Evolutionary conservation across 2,113 vertebrate genomes (phyloP).

Genomic region (Mixornis gularis): DNA sequence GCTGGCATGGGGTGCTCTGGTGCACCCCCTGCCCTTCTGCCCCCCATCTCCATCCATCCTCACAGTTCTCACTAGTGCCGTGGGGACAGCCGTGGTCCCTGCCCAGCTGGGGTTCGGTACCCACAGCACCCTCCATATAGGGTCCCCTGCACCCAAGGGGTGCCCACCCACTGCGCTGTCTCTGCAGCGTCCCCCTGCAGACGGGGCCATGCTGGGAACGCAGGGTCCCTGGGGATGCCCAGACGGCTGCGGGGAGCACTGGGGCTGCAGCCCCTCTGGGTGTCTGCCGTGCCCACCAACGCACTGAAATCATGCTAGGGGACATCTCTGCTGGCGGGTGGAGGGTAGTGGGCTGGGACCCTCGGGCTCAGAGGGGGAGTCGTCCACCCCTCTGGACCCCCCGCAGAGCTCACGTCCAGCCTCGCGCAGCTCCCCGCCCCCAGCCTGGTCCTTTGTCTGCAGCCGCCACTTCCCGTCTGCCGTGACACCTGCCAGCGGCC

Average conservation of each 20-base stretch:
- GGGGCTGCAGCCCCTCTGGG: background rate
- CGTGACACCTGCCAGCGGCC: slow-evolving; percentile 30
- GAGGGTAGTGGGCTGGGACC: background rate
- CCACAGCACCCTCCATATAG: background rate
- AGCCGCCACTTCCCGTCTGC: slow-evolving; percentile 44
- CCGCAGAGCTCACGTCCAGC: slow-evolving; percentile 24
- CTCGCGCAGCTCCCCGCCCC: slow-evolving; percentile 29
- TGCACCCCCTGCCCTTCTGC: background rate
- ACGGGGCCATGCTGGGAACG: background rate
- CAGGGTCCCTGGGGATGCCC: background rate
- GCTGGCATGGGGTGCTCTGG: background rate
- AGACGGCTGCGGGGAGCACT: fast-evolving
- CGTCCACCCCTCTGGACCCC: background rate
- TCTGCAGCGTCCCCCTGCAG: background rate
- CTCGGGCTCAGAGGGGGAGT: background rate
- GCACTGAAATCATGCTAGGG: background rate
- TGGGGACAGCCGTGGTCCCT: background rate
- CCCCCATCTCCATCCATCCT: background rate
- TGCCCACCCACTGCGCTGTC: background rate
- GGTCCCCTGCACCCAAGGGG: background rate
- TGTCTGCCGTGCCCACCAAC: background rate
- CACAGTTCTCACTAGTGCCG: fast-evolving
- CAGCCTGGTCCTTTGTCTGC: slow-evolving; percentile 54
- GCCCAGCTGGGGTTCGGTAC: background rate
- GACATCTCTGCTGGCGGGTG: background rate